Evolutionary conservation across 2,888 invertebrate species (phyloP).

Genomic region (Calliopum simillimum): DNA sequence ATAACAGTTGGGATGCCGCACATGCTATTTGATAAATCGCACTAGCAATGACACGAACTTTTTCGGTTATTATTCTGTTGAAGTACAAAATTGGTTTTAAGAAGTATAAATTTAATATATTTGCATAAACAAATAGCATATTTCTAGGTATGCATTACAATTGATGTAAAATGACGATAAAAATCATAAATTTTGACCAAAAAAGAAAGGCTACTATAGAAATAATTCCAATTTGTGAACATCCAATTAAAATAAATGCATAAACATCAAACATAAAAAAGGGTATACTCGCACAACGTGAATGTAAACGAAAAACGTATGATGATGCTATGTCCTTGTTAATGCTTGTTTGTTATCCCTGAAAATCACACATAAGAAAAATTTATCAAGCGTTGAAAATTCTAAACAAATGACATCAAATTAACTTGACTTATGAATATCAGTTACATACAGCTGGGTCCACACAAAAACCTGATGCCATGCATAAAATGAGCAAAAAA

Average conservation of each 20-base stretch:
- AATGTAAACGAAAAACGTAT: background rate
- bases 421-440: constrained; percentile 65
- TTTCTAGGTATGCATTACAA: too few species aligned
- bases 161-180: too few species aligned
- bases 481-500: constrained; percentile 1
- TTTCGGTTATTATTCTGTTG: too few species aligned
- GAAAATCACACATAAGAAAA: constrained; percentile 42
- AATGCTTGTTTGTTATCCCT: constrained; percentile 20
- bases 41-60: too few species aligned
- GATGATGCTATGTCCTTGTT: constrained; percentile 17
- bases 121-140: too few species aligned
- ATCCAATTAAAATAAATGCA: constrained; percentile 44
- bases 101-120: too few species aligned
- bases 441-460: constrained; percentile 59
- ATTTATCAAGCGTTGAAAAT: constrained; percentile 62
- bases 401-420: constrained; percentile 61
- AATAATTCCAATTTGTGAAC: constrained; percentile 39
- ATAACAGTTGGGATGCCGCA: too few species aligned
- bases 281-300: constrained; percentile 25
- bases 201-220: background rate
- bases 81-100: too few species aligned
- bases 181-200: background rate
- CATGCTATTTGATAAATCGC: too few species aligned
- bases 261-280: constrained; percentile 34
- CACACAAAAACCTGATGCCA: constrained; percentile 20